A percentile compares a stretch with the other conserved stretches of the same genome.
Conservation (phyloP, 2,888 invertebrate species). For the Heterodera filipjevi region DNA sequence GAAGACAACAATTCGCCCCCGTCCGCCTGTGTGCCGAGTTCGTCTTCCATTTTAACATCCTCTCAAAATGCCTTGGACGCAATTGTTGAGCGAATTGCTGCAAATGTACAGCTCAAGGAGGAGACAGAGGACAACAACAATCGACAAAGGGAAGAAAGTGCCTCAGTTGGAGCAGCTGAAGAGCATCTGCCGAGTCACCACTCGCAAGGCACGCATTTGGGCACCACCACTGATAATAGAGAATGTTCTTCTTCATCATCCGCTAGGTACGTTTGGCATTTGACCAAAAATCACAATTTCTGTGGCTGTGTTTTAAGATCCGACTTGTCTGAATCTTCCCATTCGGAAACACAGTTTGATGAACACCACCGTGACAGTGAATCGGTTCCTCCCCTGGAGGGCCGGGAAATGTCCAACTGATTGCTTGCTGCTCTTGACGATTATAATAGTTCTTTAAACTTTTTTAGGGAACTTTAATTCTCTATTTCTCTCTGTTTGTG, state of each 20-base stretch:
- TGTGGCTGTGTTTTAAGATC: not conserved
- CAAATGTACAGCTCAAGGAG: not conserved
- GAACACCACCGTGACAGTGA: not conserved
- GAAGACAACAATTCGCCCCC: not conserved
- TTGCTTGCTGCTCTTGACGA: not conserved
- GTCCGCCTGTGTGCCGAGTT: not conserved
- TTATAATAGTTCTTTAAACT: no score
- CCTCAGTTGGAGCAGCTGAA: not conserved
- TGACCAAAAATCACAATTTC: not conserved
- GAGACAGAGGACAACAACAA: not conserved
- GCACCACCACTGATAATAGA: not conserved
- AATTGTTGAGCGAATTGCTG: not conserved
- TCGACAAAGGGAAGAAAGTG: not conserved
- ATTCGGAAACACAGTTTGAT: not conserved
- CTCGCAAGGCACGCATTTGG: not conserved
- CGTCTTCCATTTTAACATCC: not conserved
- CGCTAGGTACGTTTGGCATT: not conserved
- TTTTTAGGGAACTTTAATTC: no score
- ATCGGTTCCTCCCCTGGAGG: not conserved
- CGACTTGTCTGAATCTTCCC: not conserved
- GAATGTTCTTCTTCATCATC: not conserved
- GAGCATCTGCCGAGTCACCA: not conserved
- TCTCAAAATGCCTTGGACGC: not conserved
- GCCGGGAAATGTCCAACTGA: not conserved
- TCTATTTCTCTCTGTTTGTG: no score